Conservation (phyloP, 92 coral and sea anemone genomes). For the Pocillopora meandrina region DNA sequence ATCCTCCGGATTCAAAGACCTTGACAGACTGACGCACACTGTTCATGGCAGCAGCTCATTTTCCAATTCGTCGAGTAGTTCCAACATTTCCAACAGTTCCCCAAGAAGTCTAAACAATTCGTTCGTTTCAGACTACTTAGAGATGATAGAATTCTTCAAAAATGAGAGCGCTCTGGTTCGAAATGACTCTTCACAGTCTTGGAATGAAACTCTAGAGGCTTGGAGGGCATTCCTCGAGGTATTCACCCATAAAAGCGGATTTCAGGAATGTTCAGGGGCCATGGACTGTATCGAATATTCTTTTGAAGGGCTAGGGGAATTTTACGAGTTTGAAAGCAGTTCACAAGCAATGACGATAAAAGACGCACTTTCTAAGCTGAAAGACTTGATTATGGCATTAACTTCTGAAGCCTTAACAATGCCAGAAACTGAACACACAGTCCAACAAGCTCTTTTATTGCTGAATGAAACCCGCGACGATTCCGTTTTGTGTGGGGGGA, state of each 20-base stretch:
- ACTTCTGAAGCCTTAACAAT: conserved; percentile 34
- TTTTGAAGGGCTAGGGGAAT: conserved; percentile 45
- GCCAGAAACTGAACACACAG: conserved; percentile 15
- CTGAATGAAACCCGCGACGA: conserved; percentile 47
- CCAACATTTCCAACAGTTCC: neutral
- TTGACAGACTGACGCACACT: conserved; percentile 15
- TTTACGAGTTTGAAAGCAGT: conserved; percentile 57
- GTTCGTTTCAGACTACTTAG: conserved; percentile 15
- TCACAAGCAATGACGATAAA: conserved; percentile 48
- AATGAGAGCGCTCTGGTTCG: neutral
- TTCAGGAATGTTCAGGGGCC: conserved; percentile 63
- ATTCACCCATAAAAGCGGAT: conserved; percentile 41
- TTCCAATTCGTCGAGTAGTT: conserved; percentile 1
- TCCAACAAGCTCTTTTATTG: conserved; percentile 18
- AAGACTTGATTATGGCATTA: conserved; percentile 22
- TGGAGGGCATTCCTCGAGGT: conserved; percentile 69
- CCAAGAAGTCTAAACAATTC: conserved; percentile 7
- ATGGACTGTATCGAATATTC: conserved; percentile 55
- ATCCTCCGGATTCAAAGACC: conserved; percentile 16
- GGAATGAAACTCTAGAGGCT: conserved; percentile 55
- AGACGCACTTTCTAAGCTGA: conserved; percentile 29
- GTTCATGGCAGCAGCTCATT: neutral
- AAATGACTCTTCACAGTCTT: conserved; percentile 38
- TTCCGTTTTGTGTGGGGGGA: conserved; percentile 58
- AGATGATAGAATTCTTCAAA: conserved; percentile 16